A percentile compares a stretch with the other conserved stretches of the same genome.
phyloP scores from a whole-genome alignment of 2,113 vertebrate genomes.

The Sebastes fasciatus region DNA sequence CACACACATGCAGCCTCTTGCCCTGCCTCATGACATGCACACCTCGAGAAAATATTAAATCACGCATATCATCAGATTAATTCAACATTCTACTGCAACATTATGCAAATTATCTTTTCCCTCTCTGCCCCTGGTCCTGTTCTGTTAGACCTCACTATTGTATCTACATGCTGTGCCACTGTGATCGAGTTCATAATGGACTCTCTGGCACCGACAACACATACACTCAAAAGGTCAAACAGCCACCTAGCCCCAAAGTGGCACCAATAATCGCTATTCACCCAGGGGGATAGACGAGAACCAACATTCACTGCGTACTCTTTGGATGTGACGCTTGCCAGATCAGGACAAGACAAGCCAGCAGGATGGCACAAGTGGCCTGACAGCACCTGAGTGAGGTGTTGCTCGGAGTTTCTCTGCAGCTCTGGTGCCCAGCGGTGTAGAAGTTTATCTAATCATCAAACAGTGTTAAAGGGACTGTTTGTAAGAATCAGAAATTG shows the following conservation, averaged over 20 bases:
- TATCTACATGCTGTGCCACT: slow-evolving; percentile 14
- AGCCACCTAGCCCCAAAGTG: slow-evolving; percentile 4
- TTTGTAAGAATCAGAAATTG: too few species aligned
- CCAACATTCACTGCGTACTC: neutral
- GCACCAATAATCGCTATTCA: neutral
- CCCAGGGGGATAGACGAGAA: slow-evolving; percentile 7
- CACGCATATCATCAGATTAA: neutral
- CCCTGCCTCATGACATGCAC: neutral
- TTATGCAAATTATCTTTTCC: neutral
- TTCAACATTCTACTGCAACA: neutral
- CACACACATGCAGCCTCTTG: neutral
- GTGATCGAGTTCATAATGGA: slow-evolving; percentile 45
- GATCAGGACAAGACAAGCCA: slow-evolving; percentile 6
- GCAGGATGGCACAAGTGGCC: neutral
- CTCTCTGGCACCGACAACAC: slow-evolving; percentile 28
- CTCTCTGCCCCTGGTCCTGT: neutral
- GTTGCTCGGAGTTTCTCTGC: too few species aligned
- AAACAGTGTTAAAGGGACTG: too few species aligned
- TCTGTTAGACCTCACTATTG: slow-evolving; percentile 19
- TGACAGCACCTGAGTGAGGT: too few species aligned
- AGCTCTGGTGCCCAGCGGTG: too few species aligned
- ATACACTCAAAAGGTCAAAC: slow-evolving; percentile 71
- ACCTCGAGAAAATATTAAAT: slow-evolving; percentile 2
- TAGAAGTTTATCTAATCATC: too few species aligned
- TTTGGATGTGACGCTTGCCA: slow-evolving; percentile 16